These are phyloP conservation scores for Tragulus kanchil DNA, from an alignment of 2,113 vertebrate species.

Conservation along the genomic window DNA sequence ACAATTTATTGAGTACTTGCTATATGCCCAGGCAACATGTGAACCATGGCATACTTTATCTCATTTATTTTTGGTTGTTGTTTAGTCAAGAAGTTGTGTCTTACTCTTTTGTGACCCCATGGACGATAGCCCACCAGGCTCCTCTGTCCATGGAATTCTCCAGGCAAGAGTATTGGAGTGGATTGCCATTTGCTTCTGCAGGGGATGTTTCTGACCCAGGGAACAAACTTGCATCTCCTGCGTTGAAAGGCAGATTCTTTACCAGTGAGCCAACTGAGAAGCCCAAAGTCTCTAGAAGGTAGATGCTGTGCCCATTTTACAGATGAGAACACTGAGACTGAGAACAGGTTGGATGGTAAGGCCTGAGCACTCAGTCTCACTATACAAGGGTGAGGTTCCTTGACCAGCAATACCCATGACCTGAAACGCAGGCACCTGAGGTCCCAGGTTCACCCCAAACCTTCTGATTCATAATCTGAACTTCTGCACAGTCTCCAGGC, in stretches of 20 bases:
- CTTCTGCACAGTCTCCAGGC: rapidly evolving
- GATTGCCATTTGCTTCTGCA: not conserved
- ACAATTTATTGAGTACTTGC: not conserved
- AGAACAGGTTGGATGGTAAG: rapidly evolving
- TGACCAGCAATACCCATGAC: rapidly evolving
- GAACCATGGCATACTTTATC: rapidly evolving
- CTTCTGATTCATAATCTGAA: not conserved
- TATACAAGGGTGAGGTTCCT: rapidly evolving
- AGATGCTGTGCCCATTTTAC: not conserved
- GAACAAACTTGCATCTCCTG: not conserved
- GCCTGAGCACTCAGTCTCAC: not conserved
- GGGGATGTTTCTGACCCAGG: not conserved
- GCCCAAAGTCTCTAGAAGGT: not conserved
- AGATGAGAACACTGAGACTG: not conserved
- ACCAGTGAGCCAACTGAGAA: not conserved
- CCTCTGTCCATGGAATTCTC: not conserved
- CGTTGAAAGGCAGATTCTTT: not conserved
- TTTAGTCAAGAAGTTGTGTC: not conserved
- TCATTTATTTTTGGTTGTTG: not conserved
- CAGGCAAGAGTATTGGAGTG: not conserved
- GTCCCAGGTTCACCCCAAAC: not conserved
- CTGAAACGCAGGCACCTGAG: not conserved
- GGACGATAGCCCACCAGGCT: not conserved
- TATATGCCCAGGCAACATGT: not conserved
- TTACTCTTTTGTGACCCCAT: not conserved